phyloP scores from a whole-genome alignment of 2,888 invertebrate genomes.

The Lepidonotus clava region DNA sequence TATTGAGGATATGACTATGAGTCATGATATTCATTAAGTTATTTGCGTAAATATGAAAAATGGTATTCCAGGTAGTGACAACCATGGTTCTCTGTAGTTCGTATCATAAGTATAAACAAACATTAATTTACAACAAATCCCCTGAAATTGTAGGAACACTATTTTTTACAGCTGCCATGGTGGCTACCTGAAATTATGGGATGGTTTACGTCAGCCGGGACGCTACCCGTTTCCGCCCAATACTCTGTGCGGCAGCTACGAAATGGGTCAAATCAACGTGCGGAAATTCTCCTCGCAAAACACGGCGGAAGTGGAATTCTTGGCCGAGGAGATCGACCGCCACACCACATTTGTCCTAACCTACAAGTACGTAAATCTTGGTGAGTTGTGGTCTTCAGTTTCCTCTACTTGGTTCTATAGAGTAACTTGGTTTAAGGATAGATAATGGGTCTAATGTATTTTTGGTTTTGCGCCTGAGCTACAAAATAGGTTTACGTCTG shows the following conservation, averaged over 20 bases:
- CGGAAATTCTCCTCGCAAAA: constrained; percentile 41
- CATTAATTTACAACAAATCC: too few relatives aligned
- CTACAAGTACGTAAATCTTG: constrained; percentile 51
- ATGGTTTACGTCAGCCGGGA: constrained; percentile 57
- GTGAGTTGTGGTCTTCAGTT: constrained; percentile 5
- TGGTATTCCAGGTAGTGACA: too few relatives aligned
- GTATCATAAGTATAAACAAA: too few relatives aligned
- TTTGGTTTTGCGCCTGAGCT: too few relatives aligned
- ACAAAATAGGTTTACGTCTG: too few relatives aligned
- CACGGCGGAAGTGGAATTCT: constrained; percentile 50
- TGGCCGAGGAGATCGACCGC: neutral
- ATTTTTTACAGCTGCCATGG: constrained; percentile 55
- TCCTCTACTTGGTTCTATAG: neutral
- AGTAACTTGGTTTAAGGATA: too few relatives aligned
- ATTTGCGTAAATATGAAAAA: too few relatives aligned
- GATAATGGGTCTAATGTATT: too few relatives aligned
- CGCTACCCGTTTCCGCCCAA: constrained; percentile 59
- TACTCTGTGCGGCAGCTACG: constrained; percentile 58
- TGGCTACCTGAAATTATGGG: constrained; percentile 59
- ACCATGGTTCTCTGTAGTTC: too few relatives aligned
- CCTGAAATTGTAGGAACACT: too few relatives aligned
- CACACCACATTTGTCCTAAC: constrained; percentile 33
- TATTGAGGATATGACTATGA: too few relatives aligned
- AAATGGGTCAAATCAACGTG: constrained; percentile 51
- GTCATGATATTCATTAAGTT: too few relatives aligned